Evolutionary conservation across 2,888 invertebrate genomes (phyloP).

Genomic region (Microchrysa polita): DNA sequence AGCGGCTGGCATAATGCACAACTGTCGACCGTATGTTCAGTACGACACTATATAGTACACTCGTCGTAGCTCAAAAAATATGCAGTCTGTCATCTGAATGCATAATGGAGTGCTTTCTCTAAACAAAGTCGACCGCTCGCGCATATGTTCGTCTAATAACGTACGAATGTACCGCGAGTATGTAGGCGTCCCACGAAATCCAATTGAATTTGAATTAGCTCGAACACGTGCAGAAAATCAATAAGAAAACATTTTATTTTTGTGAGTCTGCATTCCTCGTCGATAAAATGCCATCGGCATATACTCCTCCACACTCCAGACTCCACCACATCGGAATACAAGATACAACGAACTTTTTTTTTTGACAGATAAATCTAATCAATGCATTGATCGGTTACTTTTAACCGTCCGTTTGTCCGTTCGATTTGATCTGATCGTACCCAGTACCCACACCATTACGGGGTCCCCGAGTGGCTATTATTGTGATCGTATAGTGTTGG

Average conservation of each 20-base stretch:
- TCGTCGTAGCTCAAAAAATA: slow-evolving; percentile 4
- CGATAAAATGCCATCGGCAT: slow-evolving; percentile 13
- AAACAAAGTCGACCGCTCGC: neutral
- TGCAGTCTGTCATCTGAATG: slow-evolving; percentile 30
- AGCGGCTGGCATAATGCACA: no score
- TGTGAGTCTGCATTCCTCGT: slow-evolving; percentile 12
- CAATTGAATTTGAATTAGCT: slow-evolving; percentile 25
- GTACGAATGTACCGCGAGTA: neutral
- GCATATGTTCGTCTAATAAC: no score
- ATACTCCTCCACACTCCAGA: neutral
- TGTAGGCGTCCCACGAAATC: slow-evolving; percentile 7
- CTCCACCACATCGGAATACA: no score
- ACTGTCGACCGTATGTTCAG: no score
- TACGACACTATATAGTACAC: neutral
- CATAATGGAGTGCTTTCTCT: slow-evolving; percentile 23
- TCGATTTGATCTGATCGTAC: no score
- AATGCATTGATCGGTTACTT: slow-evolving; percentile 32
- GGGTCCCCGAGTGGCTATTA: slow-evolving; percentile 32
- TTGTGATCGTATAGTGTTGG: slow-evolving; percentile 10
- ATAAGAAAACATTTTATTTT: slow-evolving; percentile 17
- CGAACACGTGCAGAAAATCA: slow-evolving; percentile 39
- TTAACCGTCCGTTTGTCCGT: slow-evolving; percentile 10
- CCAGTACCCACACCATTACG: neutral
- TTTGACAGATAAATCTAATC: slow-evolving; percentile 34
- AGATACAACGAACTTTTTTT: neutral